phyloP scores from a whole-genome alignment of 2,888 invertebrate genomes.

The Asteroscopus sphinx region DNA sequence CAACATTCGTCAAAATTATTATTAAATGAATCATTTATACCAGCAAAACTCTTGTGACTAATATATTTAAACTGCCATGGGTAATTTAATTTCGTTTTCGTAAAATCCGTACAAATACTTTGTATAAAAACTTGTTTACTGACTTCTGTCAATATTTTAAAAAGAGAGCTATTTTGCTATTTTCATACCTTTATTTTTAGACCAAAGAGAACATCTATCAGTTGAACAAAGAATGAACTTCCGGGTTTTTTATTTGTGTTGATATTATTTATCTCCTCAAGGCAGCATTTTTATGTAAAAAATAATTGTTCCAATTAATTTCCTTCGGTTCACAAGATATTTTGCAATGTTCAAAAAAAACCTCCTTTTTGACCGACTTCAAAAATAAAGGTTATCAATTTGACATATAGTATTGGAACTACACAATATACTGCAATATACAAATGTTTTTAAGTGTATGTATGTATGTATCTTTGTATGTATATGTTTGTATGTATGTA shows the following conservation, averaged over 20 bases:
- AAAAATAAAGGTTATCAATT: no score
- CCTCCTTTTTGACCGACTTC: no score
- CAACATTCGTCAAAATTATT: slow-evolving; percentile 25
- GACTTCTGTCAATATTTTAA: slow-evolving; percentile 55
- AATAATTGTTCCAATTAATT: no score
- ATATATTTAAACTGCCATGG: slow-evolving; percentile 12
- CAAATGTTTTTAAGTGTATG: no score
- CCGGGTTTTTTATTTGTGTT: not conserved
- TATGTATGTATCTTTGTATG: no score
- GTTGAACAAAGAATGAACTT: not conserved
- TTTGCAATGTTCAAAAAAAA: no score
- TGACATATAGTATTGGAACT: no score
- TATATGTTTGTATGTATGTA: no score
- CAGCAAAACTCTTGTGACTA: not conserved
- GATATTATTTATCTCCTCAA: not conserved
- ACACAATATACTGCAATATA: no score
- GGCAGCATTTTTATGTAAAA: no score
- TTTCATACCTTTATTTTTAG: slow-evolving; percentile 30
- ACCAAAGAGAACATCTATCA: slow-evolving; percentile 50
- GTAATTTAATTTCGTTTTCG: slow-evolving; percentile 10
- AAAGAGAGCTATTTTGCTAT: slow-evolving; percentile 46
- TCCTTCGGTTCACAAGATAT: no score
- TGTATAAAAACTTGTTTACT: slow-evolving; percentile 43
- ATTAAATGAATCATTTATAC: slow-evolving; percentile 1
- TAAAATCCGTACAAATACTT: slow-evolving; percentile 5